Conservation (phyloP, 2,113 vertebrate genomes). For the Saguinus midas region DNA sequence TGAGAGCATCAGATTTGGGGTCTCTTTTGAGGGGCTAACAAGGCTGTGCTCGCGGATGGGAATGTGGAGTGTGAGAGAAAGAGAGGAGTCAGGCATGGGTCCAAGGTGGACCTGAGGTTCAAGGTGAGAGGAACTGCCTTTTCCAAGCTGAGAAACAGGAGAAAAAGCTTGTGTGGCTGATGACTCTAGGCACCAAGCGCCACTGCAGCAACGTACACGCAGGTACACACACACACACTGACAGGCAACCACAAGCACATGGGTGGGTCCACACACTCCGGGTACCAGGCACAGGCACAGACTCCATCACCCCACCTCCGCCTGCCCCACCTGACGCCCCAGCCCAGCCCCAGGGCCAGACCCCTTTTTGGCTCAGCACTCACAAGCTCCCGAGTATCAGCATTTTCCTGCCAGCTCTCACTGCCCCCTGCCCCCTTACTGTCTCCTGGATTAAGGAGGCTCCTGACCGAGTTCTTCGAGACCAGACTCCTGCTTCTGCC, state of each 20-base stretch:
- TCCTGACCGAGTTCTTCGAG: background rate
- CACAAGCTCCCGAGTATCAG: background rate
- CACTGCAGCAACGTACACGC: rapidly evolving
- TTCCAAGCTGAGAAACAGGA: background rate
- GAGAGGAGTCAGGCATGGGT: background rate
- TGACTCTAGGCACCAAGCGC: rapidly evolving
- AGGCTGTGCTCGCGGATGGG: background rate
- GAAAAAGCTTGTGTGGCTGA: background rate
- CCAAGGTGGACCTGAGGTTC: background rate
- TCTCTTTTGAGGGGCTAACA: background rate
- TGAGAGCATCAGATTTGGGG: background rate
- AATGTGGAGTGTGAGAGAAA: background rate
- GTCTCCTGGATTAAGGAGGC: background rate
- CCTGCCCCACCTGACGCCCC: background rate
- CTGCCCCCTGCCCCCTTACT: background rate
- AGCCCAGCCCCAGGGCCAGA: background rate
- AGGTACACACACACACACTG: background rate
- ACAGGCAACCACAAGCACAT: background rate
- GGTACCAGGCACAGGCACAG: background rate
- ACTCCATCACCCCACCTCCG: background rate
- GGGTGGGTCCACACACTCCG: no score
- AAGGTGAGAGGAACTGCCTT: background rate
- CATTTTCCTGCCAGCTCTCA: background rate
- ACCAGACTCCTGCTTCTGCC: background rate
- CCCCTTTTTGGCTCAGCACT: background rate